A percentile compares a stretch with the other conserved stretches of the same genome.
Evolutionary conservation across 92 coral and sea anemone genomes (phyloP).

Genomic region (Paragorgia papillata): DNA sequence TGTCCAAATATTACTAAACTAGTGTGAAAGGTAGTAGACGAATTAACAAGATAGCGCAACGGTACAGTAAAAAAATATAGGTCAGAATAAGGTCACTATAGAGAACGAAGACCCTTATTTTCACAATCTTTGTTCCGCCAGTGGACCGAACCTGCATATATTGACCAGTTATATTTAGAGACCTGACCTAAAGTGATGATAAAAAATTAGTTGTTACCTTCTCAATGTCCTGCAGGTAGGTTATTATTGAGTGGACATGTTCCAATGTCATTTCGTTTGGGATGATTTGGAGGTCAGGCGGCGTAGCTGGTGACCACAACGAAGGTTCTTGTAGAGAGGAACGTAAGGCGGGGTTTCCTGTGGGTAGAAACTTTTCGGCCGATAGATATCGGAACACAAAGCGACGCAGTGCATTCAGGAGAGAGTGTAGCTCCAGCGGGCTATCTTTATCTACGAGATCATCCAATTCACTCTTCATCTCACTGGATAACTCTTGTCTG

Average conservation of each 20-base stretch:
- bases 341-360: constrained; percentile 45
- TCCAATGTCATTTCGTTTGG: constrained; percentile 32
- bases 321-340: constrained; percentile 70
- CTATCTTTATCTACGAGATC: constrained; percentile 18
- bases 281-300: constrained; percentile 11
- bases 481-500: constrained; percentile 46
- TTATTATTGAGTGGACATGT: constrained; percentile 19
- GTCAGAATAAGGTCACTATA: no score
- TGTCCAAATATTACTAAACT: no score
- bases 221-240: constrained; percentile 22
- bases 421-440: constrained; percentile 44
- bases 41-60: no score
- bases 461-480: constrained; percentile 21
- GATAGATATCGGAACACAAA: constrained; percentile 84
- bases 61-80: no score
- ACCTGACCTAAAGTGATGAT: no score
- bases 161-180: no score
- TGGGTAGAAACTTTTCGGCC: constrained; percentile 67
- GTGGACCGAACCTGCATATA: no score
- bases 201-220: constrained; percentile 26
- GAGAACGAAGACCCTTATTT: no score
- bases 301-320: constrained; percentile 60
- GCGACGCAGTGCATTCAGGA: constrained; percentile 71
- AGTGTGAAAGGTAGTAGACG: no score
- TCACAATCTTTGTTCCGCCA: no score